phyloP scores from a whole-genome alignment of 2,888 invertebrate genomes.

The Tigriopus californicus region DNA sequence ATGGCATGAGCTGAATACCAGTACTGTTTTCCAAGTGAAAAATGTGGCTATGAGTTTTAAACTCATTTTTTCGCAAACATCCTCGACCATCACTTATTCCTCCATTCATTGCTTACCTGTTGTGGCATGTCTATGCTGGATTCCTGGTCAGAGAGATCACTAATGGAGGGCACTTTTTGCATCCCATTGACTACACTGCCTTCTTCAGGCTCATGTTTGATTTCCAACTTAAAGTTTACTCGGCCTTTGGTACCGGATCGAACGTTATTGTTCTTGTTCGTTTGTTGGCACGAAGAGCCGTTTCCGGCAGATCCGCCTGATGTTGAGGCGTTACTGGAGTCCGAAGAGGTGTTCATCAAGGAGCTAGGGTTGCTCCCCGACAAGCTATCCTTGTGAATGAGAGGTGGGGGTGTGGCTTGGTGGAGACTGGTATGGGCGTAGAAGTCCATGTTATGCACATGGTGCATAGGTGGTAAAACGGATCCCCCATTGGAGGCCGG shows the following conservation, averaged over 20 bases:
- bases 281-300: too few species aligned
- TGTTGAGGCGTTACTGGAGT: not conserved
- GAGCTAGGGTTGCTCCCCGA: not conserved
- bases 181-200: not conserved
- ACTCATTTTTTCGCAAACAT: too few species aligned
- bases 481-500: not conserved
- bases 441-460: not conserved
- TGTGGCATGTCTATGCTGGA: constrained; percentile 1
- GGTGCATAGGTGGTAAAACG: not conserved
- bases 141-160: not conserved
- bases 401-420: not conserved
- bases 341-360: not conserved
- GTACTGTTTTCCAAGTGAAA: too few species aligned
- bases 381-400: not conserved
- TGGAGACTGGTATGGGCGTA: not conserved
- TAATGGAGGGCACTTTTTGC: constrained; percentile 3
- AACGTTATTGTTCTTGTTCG: too few species aligned
- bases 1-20: too few species aligned
- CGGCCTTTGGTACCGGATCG: not conserved
- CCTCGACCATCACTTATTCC: too few species aligned
- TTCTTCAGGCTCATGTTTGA: not conserved
- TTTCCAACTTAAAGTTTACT: constrained; percentile 1
- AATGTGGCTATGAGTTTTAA: too few species aligned
- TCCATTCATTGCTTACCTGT: too few species aligned
- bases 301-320: not conserved